Evolutionary conservation across 1,140 invertebrate species (phyloP), one percentile per base, ranked within the genome.

Genomic region (Drosophila kohkoa): DNA sequence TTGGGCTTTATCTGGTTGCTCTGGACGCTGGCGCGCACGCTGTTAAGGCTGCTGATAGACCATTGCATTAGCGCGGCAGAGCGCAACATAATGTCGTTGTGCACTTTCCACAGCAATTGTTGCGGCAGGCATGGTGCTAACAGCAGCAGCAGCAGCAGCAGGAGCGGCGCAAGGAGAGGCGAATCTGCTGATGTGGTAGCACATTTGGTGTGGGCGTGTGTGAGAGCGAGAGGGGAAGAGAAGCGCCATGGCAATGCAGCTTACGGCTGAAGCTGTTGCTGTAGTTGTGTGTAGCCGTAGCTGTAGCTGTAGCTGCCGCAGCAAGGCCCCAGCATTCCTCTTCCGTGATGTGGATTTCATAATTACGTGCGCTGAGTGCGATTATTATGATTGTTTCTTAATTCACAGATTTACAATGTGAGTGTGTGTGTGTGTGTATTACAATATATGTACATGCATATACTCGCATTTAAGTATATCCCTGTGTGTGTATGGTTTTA

Each of bases 381-480:
- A 81, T 77, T 78, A 75, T 75, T 69, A 77, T 75, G 71, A 81
- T 81, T 81, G 78, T 81, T 81, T 81, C 78, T 81, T 81, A 81
- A 81, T 81, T 81, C 75, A 81, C 72, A 68, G 71, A 78, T 80
- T 80, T 75, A 74, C 75, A 74, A 74, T 79, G 55, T 75, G 59
- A 64, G 59, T 51, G 62, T 54, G 74, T 28, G 48, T 51, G 5
- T 52, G 2, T 52, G 13, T 49, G 48, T 49, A 49, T 25, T 43
- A 20, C 46, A 48, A 48, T 16, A 48, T 43, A 43, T 38, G 43
- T n/a, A 45, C 48, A 51, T 28, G 15, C n/a, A 51, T 54, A 52
- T 10, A 52, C 11, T 30, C 25, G 11, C 16, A 28, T 8, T 28
- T 13, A 25, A 16, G 20, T 15, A 48, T 68, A 10, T 35, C n/a